Evolutionary conservation across 2,113 vertebrate genomes (phyloP).

Genomic region (Gopherus evgoodei): DNA sequence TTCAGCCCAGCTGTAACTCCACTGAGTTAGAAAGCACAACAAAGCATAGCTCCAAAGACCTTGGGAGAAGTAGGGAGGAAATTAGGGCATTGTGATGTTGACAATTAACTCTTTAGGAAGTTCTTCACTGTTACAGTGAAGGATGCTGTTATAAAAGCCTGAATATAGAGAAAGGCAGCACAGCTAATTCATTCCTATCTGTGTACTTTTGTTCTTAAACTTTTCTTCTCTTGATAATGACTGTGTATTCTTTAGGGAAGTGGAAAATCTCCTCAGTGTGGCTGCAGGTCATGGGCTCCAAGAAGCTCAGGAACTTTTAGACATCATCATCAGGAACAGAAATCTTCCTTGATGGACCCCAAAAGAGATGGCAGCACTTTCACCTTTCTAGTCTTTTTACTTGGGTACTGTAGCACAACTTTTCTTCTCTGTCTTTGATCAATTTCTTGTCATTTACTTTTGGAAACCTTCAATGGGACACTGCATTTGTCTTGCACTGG

Average conservation of each 20-base stretch:
- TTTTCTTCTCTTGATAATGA: neutral
- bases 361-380: accelerated
- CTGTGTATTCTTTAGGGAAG: slow-evolving; percentile 48
- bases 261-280: slow-evolving; percentile 64
- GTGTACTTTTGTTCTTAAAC: neutral
- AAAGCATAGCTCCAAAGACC: neutral
- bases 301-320: slow-evolving; percentile 70
- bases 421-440: neutral
- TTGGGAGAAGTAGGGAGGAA: neutral
- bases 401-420: neutral
- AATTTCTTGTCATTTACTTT: neutral
- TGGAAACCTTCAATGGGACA: neutral
- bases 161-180: neutral
- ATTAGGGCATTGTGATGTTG: accelerated
- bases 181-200: neutral
- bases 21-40: neutral
- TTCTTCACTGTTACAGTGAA: neutral
- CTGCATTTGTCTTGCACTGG: neutral
- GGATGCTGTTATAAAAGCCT: neutral
- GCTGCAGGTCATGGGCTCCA: slow-evolving; percentile 50
- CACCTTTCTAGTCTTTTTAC: accelerated
- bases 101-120: neutral
- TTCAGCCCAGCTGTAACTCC: neutral
- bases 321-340: slow-evolving; percentile 59
- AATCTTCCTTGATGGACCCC: slow-evolving; percentile 2